phyloP scores from a whole-genome alignment of 1,140 invertebrate species.

The Drosophila rhopaloa region DNA sequence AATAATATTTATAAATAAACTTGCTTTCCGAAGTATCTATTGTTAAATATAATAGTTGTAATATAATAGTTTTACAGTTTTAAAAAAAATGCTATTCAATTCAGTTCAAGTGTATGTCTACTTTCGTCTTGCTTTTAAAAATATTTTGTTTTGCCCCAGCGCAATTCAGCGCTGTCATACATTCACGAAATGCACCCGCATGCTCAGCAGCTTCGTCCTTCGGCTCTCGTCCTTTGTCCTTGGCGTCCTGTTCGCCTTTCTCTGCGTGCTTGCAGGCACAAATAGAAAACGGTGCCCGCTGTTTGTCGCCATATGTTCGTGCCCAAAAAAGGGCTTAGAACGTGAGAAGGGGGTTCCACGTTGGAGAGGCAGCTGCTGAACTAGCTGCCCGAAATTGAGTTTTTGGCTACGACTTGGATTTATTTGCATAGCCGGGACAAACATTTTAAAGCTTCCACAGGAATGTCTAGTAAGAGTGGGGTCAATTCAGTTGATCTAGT shows the following conservation, averaged over 20 bases:
- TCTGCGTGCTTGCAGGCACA: conserved; percentile 58
- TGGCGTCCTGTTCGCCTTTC: conserved; percentile 1
- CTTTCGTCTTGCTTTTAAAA: conserved; percentile 11
- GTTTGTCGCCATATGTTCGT: conserved; percentile 46
- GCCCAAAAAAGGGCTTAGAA: not conserved
- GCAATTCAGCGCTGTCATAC: conserved; percentile 7
- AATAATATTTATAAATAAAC: too few relatives aligned
- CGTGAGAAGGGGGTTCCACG: not conserved
- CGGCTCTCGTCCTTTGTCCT: conserved; percentile 30
- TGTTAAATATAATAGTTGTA: too few relatives aligned
- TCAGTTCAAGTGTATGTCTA: conserved; percentile 18
- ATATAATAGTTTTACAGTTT: too few relatives aligned
- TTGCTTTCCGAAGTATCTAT: too few relatives aligned
- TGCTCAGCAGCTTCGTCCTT: conserved; percentile 52
- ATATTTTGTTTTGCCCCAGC: conserved; percentile 23
- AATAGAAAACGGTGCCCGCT: conserved; percentile 53
- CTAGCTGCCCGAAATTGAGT: conserved; percentile 63
- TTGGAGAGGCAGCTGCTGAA: conserved; percentile 40
- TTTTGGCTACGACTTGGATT: conserved; percentile 63
- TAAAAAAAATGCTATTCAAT: not conserved
- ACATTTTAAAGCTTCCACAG: conserved; percentile 46
- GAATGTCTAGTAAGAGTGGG: conserved; percentile 3
- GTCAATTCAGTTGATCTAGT: conserved; percentile 1
- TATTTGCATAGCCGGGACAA: conserved; percentile 68
- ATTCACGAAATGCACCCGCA: conserved; percentile 70